phyloP scores from a whole-genome alignment of 2,888 invertebrate genomes.

The Cheilosia grossa region DNA sequence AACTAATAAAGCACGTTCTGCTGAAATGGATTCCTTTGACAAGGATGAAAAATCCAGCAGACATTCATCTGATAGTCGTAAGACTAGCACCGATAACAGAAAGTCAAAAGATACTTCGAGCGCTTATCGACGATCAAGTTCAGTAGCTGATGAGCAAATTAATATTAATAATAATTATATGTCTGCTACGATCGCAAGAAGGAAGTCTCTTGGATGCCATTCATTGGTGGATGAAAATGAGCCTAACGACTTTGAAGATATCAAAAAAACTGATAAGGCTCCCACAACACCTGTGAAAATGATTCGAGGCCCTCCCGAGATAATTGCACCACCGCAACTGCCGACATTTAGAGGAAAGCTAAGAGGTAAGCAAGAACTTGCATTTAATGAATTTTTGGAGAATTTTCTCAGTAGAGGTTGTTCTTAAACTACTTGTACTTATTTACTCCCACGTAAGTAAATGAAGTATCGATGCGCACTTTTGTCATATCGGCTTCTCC shows the following conservation, averaged over 20 bases:
- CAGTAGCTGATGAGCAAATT: neutral
- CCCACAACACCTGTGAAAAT: neutral
- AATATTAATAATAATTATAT: neutral
- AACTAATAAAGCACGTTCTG: neutral
- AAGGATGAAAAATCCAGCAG: constrained; percentile 38
- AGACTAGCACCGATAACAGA: neutral
- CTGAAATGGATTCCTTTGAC: constrained; percentile 20
- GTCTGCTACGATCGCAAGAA: constrained; percentile 40
- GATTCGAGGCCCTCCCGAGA: constrained; percentile 75
- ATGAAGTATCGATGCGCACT: too few species aligned
- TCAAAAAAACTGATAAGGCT: neutral
- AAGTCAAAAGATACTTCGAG: constrained; percentile 18
- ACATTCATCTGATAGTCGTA: neutral
- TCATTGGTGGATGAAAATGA: neutral
- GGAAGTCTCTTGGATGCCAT: constrained; percentile 1
- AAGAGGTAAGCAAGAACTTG: constrained; percentile 75
- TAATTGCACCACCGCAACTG: constrained; percentile 79
- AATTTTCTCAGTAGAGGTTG: too few species aligned
- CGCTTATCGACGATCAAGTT: neutral
- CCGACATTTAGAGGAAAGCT: constrained; percentile 79
- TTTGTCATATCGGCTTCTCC: too few species aligned
- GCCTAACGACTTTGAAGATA: constrained; percentile 8
- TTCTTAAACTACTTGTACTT: too few species aligned
- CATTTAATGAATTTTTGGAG: neutral
- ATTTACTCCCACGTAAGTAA: too few species aligned